These are phyloP conservation scores for Heteropelma amictum DNA, from an alignment of 2,888 invertebrate species.

Conservation along the genomic window DNA sequence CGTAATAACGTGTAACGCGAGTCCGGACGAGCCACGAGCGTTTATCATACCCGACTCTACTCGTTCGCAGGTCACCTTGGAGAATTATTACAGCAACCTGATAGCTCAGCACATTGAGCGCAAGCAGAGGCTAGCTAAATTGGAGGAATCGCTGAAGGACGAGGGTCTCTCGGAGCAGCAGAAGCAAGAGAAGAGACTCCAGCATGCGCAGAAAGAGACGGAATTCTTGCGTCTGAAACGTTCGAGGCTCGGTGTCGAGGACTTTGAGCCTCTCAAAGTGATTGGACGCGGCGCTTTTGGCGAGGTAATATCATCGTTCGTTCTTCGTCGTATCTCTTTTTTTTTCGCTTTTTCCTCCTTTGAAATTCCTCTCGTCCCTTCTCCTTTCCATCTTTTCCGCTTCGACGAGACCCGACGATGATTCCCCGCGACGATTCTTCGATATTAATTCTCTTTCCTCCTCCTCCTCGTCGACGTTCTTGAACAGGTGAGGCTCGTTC, in stretches of 20 bases:
- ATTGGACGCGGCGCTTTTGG: slow-evolving; percentile 96
- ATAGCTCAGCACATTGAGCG: slow-evolving; percentile 98
- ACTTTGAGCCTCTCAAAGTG: slow-evolving; percentile 98
- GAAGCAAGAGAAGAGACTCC: slow-evolving; percentile 94
- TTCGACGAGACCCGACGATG: too few relatives aligned
- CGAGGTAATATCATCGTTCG: slow-evolving; percentile 79
- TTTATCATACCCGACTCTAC: too few relatives aligned
- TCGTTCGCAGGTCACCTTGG: slow-evolving; percentile 86
- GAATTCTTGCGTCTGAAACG: slow-evolving; percentile 98
- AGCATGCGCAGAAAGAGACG: slow-evolving; percentile 99
- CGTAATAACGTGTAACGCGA: background rate
- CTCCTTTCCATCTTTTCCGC: slow-evolving; percentile 9
- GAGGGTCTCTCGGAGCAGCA: slow-evolving; percentile 96
- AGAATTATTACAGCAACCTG: slow-evolving; percentile 99
- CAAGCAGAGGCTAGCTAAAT: slow-evolving; percentile 94
- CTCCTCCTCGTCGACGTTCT: background rate
- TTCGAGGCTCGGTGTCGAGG: slow-evolving; percentile 97
- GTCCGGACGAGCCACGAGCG: background rate
- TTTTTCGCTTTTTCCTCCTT: slow-evolving; percentile 17
- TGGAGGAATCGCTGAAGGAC: slow-evolving; percentile 98
- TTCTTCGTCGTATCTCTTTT: background rate
- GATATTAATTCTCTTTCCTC: slow-evolving; percentile 15
- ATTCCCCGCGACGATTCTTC: too few relatives aligned
- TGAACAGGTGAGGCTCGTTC: slow-evolving; percentile 92
- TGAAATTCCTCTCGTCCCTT: slow-evolving; percentile 3